Evolutionary conservation across 1,140 invertebrate species (phyloP), one percentile per base, ranked within the genome.

Genomic region (Drosophila teissieri): DNA sequence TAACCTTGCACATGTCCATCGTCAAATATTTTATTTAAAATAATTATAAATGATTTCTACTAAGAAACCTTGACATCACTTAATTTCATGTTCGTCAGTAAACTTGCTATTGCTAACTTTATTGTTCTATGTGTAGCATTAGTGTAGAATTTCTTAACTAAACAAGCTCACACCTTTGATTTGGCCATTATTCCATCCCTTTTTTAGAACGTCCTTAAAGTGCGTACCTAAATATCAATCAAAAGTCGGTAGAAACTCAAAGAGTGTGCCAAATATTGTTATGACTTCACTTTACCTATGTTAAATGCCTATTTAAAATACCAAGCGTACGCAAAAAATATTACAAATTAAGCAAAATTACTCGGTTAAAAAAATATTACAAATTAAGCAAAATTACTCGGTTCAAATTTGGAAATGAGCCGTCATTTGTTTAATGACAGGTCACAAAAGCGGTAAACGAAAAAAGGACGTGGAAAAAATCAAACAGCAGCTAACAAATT

Each of bases 351-450:
- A 85, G 82, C 73, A 85, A 84, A 83, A 83, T 80, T n/a, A n/a
- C n/a, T n/a, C n/a, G n/a, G n/a, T n/a, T n/a, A n/a, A 46, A 45
- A 37, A 64, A 70, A 82, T 82, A 80, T 77, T 85, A 85, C 78
- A 85, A 85, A 85, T 85, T 80, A 74, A 85, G 82, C 73, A 85
- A 84, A 83, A 83, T 80, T 72, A 67, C 77, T 85, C 14, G 17
- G 10, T 57, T 61, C 84, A 53, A 73, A 80, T 88, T 89, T 68
- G 80, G 80, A 73, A 88, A 89, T 83, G 60, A 84, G 76, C 67
- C 83, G 75, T 89, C 84, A 89, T 88, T 89, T 89, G 84, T 84
- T 80, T 88, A 89, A 83, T 88, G 80, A 73, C 83, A 83, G 64
- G 64, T 57, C 67, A 64, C 62, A 73, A 57, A 10, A 11, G 6